These are phyloP conservation scores for Amphipyra tragopoginis DNA, from an alignment of 2,888 invertebrate species.

Conservation along the genomic window DNA sequence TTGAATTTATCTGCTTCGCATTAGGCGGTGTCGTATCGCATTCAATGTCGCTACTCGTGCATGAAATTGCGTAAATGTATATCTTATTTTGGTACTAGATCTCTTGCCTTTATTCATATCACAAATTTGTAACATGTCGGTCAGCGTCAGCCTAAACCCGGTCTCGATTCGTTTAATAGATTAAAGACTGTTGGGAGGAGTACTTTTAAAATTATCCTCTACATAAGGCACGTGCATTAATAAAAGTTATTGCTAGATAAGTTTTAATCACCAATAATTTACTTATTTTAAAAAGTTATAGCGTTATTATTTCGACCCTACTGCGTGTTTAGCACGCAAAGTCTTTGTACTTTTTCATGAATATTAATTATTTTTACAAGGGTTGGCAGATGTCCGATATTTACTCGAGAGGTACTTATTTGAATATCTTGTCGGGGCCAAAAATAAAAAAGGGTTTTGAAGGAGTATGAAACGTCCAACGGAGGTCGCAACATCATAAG, in stretches of 20 bases:
- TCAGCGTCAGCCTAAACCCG: constrained; percentile 1
- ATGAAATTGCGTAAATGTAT: constrained; percentile 56
- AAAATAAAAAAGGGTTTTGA: constrained; percentile 39
- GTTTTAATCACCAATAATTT: constrained; percentile 51
- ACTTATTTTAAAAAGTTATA: constrained; percentile 46
- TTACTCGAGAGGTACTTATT: constrained; percentile 43
- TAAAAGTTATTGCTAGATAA: constrained; percentile 46
- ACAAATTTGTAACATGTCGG: background rate
- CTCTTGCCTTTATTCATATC: constrained; percentile 13
- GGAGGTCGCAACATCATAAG: constrained; percentile 24
- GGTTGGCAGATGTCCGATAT: constrained; percentile 51
- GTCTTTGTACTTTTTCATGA: constrained; percentile 57
- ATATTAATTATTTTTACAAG: constrained; percentile 58
- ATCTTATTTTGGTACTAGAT: constrained; percentile 42
- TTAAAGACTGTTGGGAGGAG: background rate
- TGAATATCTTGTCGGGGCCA: constrained; percentile 33
- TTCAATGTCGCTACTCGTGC: constrained; percentile 54
- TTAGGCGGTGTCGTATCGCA: constrained; percentile 52
- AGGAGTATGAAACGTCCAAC: constrained; percentile 15
- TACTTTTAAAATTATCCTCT: constrained; percentile 19
- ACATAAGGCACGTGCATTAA: constrained; percentile 23
- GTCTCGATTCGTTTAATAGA: constrained; percentile 11
- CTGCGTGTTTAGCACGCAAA: constrained; percentile 46
- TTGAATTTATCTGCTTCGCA: constrained; percentile 57
- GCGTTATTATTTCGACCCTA: constrained; percentile 47